Base-by-base conservation (phyloP, 2,797 vertebrate genomes). In the Gallinago nigripennis region DNA sequence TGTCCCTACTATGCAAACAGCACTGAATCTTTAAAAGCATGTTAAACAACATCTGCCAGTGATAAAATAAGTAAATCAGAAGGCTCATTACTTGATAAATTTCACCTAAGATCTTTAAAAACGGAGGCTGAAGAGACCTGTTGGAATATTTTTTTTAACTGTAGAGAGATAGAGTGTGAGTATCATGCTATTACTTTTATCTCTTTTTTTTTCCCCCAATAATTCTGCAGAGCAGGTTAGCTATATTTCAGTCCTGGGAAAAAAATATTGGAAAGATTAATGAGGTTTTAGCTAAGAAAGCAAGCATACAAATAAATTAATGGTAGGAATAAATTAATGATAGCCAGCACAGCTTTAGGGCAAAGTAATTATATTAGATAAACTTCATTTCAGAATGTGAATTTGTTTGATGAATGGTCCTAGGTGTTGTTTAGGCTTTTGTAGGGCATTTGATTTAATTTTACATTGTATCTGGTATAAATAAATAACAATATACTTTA, bases 41-140 rank as follows among this genome's bases (percentile, higher is more conserved):
- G 51, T 73, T 86, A 95, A 97, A 92, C 76, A 96, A 95, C 94
- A 96, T 93, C 93, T 97, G 86, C 64, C 86, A 84, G 77, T 76
- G 54, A 94, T 82, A 94, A 96, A 94, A 89, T 89, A 96, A 96
- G 63, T 84, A 90, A 95, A 94, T 19, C 88, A 93, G 73, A 91
- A 95, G 63, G 80, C 66, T 95, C n/a, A 81, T 83, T 90, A 35
- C 84, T 95, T 72, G 63, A 43, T 92, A 80, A 45, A n/a, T 82
- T 94, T 95, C 60, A 93, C 95, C 81, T 90, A 82, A 65, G n/a
- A 86, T n/a, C 58, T 78, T 79, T 78, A n/a, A 73, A 81, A 92
- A 76, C 79, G 8, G 39, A 90, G 60, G 10, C 24, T 92, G 50
- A 81, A 75, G 56, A 69, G 72, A 83, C 51, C 19, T 75, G 13